phyloP scores from a whole-genome alignment of 2,888 invertebrate genomes.

The Uropetala carovei region DNA sequence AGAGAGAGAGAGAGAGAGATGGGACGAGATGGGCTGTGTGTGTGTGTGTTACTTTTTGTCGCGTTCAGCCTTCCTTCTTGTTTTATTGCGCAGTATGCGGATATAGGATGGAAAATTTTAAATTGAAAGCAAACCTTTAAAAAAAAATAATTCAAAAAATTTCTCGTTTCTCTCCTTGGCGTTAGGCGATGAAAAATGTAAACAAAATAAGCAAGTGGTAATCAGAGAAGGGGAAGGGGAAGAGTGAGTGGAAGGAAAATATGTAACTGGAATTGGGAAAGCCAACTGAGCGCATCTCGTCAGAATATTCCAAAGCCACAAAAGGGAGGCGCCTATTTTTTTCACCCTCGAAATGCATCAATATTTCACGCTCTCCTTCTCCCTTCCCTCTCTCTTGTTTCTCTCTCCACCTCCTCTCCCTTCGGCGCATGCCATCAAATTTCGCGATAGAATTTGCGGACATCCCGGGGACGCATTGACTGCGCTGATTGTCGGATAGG shows the following conservation, averaged over 20 bases:
- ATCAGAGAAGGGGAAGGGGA: background rate
- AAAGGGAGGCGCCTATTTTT: background rate
- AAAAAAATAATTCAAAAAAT: background rate
- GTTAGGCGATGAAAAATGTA: background rate
- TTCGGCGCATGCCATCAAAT: background rate
- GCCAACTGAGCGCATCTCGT: constrained; percentile 5
- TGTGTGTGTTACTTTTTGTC: too few species aligned
- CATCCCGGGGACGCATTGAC: background rate
- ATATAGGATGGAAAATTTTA: background rate
- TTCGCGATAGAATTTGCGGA: constrained; percentile 8
- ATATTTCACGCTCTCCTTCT: background rate
- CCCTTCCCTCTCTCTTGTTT: too few species aligned
- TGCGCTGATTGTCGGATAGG: background rate
- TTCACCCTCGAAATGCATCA: background rate
- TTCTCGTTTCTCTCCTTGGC: background rate
- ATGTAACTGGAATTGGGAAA: background rate
- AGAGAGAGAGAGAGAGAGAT: background rate
- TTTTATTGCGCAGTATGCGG: background rate
- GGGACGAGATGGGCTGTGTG: background rate
- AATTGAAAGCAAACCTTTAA: background rate
- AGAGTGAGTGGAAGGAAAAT: background rate
- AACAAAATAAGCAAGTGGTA: background rate
- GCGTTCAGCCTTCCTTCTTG: background rate
- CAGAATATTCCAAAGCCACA: constrained; percentile 19
- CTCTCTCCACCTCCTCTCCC: background rate